Conservation (phyloP, 1,140 invertebrate genomes). For the Ceratina japonica region DNA sequence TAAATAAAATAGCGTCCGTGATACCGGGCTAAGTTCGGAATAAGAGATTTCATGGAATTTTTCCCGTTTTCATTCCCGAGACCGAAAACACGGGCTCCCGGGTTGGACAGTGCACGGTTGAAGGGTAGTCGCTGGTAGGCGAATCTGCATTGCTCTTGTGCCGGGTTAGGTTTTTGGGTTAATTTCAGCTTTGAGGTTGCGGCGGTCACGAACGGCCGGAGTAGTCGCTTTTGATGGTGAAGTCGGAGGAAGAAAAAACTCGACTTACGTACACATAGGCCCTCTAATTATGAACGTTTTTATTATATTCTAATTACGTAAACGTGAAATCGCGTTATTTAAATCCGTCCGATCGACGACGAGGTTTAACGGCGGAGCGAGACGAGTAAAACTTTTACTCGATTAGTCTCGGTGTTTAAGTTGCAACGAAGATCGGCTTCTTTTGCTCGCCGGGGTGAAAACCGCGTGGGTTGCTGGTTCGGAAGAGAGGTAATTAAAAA, state of each 20-base stretch:
- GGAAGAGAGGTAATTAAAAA: slow-evolving; percentile 13
- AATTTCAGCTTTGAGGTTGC: slow-evolving; percentile 2
- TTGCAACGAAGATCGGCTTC: not conserved
- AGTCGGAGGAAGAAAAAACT: not conserved
- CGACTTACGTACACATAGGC: not conserved
- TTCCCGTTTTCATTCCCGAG: not conserved
- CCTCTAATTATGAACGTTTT: not conserved
- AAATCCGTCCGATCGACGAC: too few relatives aligned
- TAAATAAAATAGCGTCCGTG: too few relatives aligned
- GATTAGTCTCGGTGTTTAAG: not conserved
- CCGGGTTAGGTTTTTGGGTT: not conserved
- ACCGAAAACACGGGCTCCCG: not conserved
- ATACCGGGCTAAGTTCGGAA: too few relatives aligned
- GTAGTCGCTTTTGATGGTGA: not conserved
- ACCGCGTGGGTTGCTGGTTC: not conserved
- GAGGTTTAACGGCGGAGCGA: too few relatives aligned
- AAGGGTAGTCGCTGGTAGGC: not conserved
- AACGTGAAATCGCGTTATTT: too few relatives aligned
- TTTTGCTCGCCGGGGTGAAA: slow-evolving; percentile 8
- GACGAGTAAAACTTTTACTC: too few relatives aligned
- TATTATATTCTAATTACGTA: too few relatives aligned
- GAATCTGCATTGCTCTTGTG: not conserved
- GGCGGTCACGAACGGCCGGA: not conserved
- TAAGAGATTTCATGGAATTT: too few relatives aligned
- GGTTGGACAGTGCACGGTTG: not conserved